Evolutionary conservation across 2,113 vertebrate genomes (phyloP), one percentile per base, ranked within the genome.

Genomic region (Sphyrna mokarran): DNA sequence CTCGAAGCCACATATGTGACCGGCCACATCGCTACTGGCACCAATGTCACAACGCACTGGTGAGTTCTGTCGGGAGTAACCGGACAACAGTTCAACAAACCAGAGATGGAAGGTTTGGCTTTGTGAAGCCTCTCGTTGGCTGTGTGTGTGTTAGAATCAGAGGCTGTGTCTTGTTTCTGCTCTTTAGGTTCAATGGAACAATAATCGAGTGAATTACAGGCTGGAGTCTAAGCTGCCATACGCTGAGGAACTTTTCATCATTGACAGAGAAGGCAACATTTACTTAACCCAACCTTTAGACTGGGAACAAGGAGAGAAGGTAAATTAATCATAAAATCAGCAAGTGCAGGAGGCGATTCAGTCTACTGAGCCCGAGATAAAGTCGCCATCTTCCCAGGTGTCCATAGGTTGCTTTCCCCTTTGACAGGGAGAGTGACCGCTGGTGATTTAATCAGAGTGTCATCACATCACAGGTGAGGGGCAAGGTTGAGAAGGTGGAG

Each of bases 281-380:
- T 98, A 97, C 0, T 96, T 98, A 90, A 98, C 97, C 26, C 96
- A 96, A 5, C 97, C 98, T 29, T 96, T 98, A 96, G 98, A 98
- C 97, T 97, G 98, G 97, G 97, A 98, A 97, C 97, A 96, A 20
- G 98, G 98, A 96, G 97, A 97, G 96, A 97, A 98, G 98, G 97
- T 98, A 96, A 96, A 96, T 7, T 58, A n/a, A 37, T 16, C 4
- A 22, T 18, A 7, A 14, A 69, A 83, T 83, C 78, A 14, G 37
- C 18, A 40, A 37, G 61, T 18, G 37, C 78, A 83, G 9, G 29
- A 33, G 72, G 9, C 72, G 29, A n/a, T 76, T 76, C 11, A 2
- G 29, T 76, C 72, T 54, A 54, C 4, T 54, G 2, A 54, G 48
- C 4, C 48, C 48, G 48, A 54, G 48, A 4, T 54, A 3, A 54